A percentile compares a stretch with the other conserved stretches of the same genome.
Evolutionary conservation across 2,888 invertebrate genomes (phyloP).

Genomic region (Drosophila cracens): DNA sequence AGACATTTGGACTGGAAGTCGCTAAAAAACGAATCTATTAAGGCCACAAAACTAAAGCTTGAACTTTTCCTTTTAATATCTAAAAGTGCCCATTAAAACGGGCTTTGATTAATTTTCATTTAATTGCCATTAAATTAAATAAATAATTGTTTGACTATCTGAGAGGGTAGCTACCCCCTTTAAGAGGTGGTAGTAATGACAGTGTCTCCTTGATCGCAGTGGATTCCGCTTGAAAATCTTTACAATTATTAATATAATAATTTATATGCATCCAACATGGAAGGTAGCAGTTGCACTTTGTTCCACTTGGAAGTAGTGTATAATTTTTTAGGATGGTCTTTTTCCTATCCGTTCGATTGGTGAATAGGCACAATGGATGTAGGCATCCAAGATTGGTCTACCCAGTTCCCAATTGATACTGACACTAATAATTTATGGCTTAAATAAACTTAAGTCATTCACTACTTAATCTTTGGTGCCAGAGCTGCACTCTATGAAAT

Average conservation of each 20-base stretch:
- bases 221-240: not conserved
- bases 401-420: not conserved
- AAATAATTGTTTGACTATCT: not conserved
- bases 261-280: not conserved
- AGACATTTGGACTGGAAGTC: not conserved
- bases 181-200: not conserved
- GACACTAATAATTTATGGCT: not conserved
- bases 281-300: not conserved
- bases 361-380: too few species aligned
- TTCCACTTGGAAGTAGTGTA: fast-evolving
- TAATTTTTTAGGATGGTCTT: not conserved
- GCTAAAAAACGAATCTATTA: not conserved
- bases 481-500: too few species aligned
- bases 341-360: not conserved
- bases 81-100: not conserved
- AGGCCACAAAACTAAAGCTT: not conserved
- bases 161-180: not conserved
- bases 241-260: not conserved
- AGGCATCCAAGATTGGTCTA: too few species aligned
- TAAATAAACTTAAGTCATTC: not conserved
- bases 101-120: not conserved
- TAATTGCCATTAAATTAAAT: too few species aligned
- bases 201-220: not conserved
- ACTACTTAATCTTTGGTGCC: too few species aligned
- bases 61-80: not conserved